Conservation (phyloP, 2,113 vertebrate species). For the Probosciger aterrimus region DNA sequence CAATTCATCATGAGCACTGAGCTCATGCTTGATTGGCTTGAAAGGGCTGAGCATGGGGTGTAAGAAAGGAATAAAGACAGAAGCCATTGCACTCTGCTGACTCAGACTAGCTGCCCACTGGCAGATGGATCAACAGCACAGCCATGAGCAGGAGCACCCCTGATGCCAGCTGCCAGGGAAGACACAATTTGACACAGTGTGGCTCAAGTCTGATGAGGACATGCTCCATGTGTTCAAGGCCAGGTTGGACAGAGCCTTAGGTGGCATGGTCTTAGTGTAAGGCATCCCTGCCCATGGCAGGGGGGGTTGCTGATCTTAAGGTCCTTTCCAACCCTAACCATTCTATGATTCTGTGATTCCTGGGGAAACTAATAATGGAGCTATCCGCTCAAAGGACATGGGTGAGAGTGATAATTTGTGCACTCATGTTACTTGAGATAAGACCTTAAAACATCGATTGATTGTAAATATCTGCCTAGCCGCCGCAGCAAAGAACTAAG, state of each 20-base stretch:
- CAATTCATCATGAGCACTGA: neutral
- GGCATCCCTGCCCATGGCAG: too few species aligned
- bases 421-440: neutral
- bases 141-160: neutral
- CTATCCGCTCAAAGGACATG: neutral
- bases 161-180: neutral
- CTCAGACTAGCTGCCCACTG: neutral
- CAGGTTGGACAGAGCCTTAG: neutral
- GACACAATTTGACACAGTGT: accelerated
- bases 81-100: neutral
- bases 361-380: neutral
- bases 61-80: neutral
- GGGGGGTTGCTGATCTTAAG: too few species aligned
- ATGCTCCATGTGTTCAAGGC: neutral
- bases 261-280: too few species aligned
- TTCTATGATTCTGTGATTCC: neutral
- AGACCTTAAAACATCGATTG: neutral
- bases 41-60: neutral
- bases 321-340: too few species aligned
- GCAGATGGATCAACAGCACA: neutral
- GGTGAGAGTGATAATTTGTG: accelerated
- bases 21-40: neutral
- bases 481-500: neutral
- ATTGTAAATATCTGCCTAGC: neutral
- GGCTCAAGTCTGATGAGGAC: neutral